A percentile compares a stretch with the other conserved stretches of the same genome.
These are phyloP conservation scores for Leptinotarsa texana DNA, from an alignment of 1,140 invertebrate genomes.

Conservation along the genomic window DNA sequence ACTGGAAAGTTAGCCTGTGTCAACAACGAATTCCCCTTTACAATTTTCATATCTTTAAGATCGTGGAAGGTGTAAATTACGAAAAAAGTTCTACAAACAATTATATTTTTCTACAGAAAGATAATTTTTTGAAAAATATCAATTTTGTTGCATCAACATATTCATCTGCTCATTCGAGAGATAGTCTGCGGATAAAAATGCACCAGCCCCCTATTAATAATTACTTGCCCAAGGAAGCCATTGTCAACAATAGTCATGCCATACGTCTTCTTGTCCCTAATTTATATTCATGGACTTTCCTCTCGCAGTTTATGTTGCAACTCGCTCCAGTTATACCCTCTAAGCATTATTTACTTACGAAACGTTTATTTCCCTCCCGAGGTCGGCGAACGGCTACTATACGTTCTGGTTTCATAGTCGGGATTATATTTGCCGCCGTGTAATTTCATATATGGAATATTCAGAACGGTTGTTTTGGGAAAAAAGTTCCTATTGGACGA, in stretches of 20 bases:
- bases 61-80: too few species aligned
- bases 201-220: background rate
- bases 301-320: conserved; percentile 6
- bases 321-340: background rate
- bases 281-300: conserved; percentile 17
- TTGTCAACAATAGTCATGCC: background rate
- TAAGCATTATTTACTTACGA: conserved; percentile 18
- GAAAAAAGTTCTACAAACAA: too few species aligned
- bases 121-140: too few species aligned
- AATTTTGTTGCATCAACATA: too few species aligned
- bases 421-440: background rate
- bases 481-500: background rate
- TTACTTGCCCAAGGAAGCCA: background rate
- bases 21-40: too few species aligned
- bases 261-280: conserved; percentile 10
- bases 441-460: background rate
- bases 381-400: conserved; percentile 9
- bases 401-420: conserved; percentile 9
- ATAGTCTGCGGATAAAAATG: background rate
- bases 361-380: conserved; percentile 13
- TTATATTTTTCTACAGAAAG: too few species aligned
- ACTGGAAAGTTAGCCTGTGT: too few species aligned
- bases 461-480: background rate
- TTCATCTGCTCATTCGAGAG: too few species aligned
- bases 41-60: too few species aligned